Base-by-base conservation (phyloP, 1,140 invertebrate species). In the Zaprionus camerounensis region DNA sequence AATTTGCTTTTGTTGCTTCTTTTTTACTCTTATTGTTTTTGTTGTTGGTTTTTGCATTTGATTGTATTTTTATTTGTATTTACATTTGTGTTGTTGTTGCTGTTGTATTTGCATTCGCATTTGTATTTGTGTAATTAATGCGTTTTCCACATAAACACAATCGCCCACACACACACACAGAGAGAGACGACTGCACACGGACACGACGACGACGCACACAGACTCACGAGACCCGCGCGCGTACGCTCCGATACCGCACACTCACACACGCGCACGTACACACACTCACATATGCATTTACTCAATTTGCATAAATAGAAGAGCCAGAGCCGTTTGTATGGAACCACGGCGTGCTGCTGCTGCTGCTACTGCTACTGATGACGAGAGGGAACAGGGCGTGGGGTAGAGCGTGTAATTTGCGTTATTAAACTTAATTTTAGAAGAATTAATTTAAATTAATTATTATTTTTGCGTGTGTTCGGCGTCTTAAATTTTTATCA, bases 41-140 rank as follows among this genome's bases (percentile, higher is more conserved):
- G 75, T 77, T 77, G 46, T 51, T 51, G 46, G 17, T 51, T 51
- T 67, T 56, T 77, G 71, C 73, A 61, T 77, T 73, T 77, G 82
- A 75, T 75, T 75, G 72, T 75, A 74, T 82, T 77, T 86, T 74
- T 80, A 75, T 87, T 83, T 87, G 68, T 88, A 78, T 87, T 87
- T 87, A 76, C 61, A 71, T 76, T 63, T 67, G 36, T 75, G 70
- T 78, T 82, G 68, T 76, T 82, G 76, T 75, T 31, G 28, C 28
- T 31, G 28, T 31, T 31, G 28, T 31, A 78, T 81, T 77, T 86
- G 64, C 24, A 69, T 80, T 86, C 57, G 62, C 68, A 69, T 76
- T 81, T 86, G 82, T 79, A 71, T 85, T 76, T 77, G 71, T 86
- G 82, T 67, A 83, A 83, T 87, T 88, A 88, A 88, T 88, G 84